Evolutionary conservation across 2,113 vertebrate genomes (phyloP).

Genomic region (Ceyx cyanopectus): DNA sequence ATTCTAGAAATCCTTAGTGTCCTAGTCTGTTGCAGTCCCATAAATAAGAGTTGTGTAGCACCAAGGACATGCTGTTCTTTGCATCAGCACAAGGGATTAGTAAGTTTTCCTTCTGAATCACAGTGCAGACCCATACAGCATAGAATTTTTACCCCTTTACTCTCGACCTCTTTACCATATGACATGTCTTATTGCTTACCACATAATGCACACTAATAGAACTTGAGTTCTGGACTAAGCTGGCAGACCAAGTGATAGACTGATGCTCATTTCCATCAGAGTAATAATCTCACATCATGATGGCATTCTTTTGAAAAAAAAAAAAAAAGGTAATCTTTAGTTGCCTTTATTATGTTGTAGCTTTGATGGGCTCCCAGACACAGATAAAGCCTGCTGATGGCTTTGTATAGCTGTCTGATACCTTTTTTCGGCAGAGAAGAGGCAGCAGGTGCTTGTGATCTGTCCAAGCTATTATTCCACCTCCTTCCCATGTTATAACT

Average conservation of each 20-base stretch:
- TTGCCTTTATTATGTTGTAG: constrained; percentile 13
- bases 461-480: constrained; percentile 22
- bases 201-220: neutral
- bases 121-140: neutral
- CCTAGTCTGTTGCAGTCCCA: neutral
- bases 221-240: neutral
- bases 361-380: constrained; percentile 26
- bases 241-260: neutral
- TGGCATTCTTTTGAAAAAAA: neutral
- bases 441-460: neutral
- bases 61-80: neutral
- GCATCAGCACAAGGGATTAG: neutral
- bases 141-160: neutral
- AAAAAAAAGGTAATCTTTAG: neutral
- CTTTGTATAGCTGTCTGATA: neutral
- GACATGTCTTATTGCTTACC: neutral
- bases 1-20: neutral
- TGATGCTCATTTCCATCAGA: neutral
- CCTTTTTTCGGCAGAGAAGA: constrained; percentile 4
- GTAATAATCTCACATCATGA: neutral
- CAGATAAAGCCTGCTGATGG: neutral
- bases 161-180: neutral
- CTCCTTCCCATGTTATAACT: neutral
- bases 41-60: neutral
- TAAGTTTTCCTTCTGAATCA: neutral